Conservation (phyloP, 1,140 invertebrate genomes). For the roundworm (Caenorhabditis elegans) region DNA sequence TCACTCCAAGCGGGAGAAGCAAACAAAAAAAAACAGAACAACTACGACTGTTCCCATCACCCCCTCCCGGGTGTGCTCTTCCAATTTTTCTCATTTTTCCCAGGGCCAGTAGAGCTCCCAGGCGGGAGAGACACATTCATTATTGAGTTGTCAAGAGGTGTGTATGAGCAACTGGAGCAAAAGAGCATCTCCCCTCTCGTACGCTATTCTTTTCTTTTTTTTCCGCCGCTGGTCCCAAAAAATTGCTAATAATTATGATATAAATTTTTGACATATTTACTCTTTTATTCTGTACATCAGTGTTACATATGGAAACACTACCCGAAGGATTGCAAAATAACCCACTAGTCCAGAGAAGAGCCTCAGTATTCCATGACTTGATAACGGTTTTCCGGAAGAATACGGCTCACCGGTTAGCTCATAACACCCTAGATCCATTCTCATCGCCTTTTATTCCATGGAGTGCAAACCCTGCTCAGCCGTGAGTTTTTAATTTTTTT, state of each 20-base stretch:
- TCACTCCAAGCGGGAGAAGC: not conserved
- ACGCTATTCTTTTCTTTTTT: too few relatives aligned
- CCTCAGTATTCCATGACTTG: conserved; percentile 61
- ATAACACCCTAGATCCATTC: conserved; percentile 41
- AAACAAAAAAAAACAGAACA: not conserved
- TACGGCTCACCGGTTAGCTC: conserved; percentile 38
- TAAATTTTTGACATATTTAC: not conserved
- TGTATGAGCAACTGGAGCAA: not conserved
- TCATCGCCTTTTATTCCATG: not conserved
- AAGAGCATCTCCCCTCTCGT: too few relatives aligned
- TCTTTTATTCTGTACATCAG: not conserved
- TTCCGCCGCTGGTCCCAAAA: too few relatives aligned
- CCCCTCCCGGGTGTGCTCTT: not conserved
- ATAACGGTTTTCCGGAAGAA: conserved; percentile 65
- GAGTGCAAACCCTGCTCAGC: not conserved
- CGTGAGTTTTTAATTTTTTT: too few relatives aligned
- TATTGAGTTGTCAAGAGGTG: conserved; percentile 18
- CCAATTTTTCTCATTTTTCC: not conserved
- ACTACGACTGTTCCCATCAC: not conserved
- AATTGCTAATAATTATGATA: too few relatives aligned
- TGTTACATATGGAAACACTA: conserved; percentile 26
- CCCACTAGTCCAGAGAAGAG: conserved; percentile 46
- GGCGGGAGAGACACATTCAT: conserved; percentile 7
- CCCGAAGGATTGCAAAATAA: conserved; percentile 29
- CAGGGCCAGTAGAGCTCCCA: not conserved